Conservation (phyloP, 1,140 invertebrate species). For the Philotrypesis tridentata region DNA sequence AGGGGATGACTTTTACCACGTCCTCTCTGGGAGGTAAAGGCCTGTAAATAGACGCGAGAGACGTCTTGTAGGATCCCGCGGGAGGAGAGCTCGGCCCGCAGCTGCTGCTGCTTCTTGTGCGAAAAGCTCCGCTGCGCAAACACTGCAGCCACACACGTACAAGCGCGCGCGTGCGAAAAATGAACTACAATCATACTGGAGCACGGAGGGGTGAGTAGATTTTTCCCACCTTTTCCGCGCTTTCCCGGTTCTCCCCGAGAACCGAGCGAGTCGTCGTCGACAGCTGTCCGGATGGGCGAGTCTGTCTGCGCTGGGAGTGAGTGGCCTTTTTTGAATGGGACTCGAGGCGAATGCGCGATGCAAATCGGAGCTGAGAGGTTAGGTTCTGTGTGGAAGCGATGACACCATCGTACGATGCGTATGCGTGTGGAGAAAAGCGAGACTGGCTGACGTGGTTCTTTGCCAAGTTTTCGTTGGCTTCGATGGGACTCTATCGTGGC, state of each 20-base stretch:
- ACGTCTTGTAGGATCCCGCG: too few relatives aligned
- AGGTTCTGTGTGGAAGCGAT: constrained; percentile 6
- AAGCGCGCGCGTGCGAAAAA: constrained; percentile 49
- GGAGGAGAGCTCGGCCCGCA: not conserved
- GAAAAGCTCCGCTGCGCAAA: not conserved
- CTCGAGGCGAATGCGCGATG: not conserved
- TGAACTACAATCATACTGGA: constrained; percentile 70
- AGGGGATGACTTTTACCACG: not conserved
- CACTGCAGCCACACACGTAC: not conserved
- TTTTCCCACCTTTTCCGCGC: not conserved
- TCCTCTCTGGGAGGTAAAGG: not conserved
- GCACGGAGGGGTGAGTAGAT: constrained; percentile 64
- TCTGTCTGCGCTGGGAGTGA: not conserved
- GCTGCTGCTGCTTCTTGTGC: not conserved
- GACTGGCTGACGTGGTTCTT: constrained; percentile 3
- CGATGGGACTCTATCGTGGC: constrained; percentile 12
- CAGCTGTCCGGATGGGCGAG: not conserved
- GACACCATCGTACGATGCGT: too few relatives aligned
- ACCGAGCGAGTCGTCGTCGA: not conserved
- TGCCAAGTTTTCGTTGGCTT: not conserved
- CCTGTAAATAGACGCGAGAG: not conserved
- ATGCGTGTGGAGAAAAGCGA: not conserved
- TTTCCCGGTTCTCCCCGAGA: not conserved
- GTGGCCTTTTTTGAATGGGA: not conserved
- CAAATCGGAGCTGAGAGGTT: constrained; percentile 24